Percentiles rank a stretch among this genome's conserved stretches.
These are phyloP conservation scores for Amphiura filiformis DNA, from an alignment of 35 echinoderm and acorn worm species.

Conservation along the genomic window DNA sequence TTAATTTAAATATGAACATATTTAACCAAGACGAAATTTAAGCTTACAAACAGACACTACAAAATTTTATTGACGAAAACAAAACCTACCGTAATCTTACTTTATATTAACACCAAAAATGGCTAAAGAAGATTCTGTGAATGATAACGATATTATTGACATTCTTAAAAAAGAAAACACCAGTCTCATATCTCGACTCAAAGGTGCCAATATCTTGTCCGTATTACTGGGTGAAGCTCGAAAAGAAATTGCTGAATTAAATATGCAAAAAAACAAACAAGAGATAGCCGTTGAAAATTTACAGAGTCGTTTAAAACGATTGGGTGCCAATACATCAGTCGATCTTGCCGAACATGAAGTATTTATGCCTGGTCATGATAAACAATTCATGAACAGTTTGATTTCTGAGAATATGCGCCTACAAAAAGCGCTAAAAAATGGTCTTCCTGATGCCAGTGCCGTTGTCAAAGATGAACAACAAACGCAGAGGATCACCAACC, in stretches of 20 bases:
- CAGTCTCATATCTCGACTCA: background rate
- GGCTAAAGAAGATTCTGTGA: too few relatives aligned
- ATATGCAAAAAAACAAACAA: background rate
- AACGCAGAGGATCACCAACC: too few relatives aligned
- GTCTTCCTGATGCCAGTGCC: background rate
- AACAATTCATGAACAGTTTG: slow-evolving; percentile 15
- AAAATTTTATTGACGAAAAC: too few relatives aligned
- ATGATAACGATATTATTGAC: too few relatives aligned
- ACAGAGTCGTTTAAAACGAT: background rate
- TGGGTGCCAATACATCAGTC: background rate
- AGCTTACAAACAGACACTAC: too few relatives aligned
- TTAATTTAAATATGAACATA: too few relatives aligned
- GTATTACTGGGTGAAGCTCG: background rate
- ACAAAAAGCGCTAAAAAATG: background rate
- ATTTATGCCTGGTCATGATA: slow-evolving; percentile 17
- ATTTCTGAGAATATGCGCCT: slow-evolving; percentile 16
- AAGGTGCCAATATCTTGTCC: background rate
- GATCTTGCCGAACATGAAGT: slow-evolving; percentile 17
- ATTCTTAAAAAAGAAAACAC: too few relatives aligned
- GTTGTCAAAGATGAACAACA: background rate
- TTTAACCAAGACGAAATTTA: too few relatives aligned
- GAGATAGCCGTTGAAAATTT: slow-evolving; percentile 14
- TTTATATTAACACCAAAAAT: too few relatives aligned
- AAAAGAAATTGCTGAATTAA: background rate
- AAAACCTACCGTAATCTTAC: too few relatives aligned